Percentiles rank a stretch among this genome's conserved stretches.
Conservation (phyloP, 2,888 invertebrate species). For the Orchestes rusci region DNA sequence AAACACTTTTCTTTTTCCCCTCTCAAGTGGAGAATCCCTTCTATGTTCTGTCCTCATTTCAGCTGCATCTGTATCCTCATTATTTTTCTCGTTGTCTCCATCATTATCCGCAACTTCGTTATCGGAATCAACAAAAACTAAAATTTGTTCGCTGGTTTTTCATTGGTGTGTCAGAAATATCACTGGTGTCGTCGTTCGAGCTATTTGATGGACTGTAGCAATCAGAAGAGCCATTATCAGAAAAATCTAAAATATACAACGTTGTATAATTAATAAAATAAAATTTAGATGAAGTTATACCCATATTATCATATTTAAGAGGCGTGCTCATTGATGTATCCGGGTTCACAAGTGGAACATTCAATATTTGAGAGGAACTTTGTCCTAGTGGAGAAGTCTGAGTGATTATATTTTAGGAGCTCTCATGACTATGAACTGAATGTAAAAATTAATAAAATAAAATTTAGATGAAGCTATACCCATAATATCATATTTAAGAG, state of each 20-base stretch:
- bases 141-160: neutral
- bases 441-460: neutral
- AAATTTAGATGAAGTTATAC: slow-evolving; percentile 1
- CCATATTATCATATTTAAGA: slow-evolving; percentile 4
- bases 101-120: slow-evolving; percentile 1
- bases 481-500: slow-evolving; percentile 3
- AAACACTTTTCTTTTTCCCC: slow-evolving; percentile 7
- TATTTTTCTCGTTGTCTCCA: slow-evolving; percentile 2
- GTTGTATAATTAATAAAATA: neutral
- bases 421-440: neutral
- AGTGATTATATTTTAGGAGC: neutral
- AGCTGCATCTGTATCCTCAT: slow-evolving; percentile 2
- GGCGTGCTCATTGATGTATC: neutral
- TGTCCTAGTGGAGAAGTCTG: neutral
- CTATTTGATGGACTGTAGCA: slow-evolving; percentile 2
- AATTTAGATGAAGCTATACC: slow-evolving; percentile 2
- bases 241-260: slow-evolving; percentile 1
- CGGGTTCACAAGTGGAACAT: slow-evolving; percentile 1
- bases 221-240: slow-evolving; percentile 8
- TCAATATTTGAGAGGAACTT: neutral
- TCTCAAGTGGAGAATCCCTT: slow-evolving; percentile 3
- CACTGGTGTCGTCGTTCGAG: slow-evolving; percentile 3
- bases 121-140: neutral
- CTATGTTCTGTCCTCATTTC: neutral
- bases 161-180: neutral